Conservation (phyloP, 2,888 invertebrate species). For the Amphiduros pacificus region DNA sequence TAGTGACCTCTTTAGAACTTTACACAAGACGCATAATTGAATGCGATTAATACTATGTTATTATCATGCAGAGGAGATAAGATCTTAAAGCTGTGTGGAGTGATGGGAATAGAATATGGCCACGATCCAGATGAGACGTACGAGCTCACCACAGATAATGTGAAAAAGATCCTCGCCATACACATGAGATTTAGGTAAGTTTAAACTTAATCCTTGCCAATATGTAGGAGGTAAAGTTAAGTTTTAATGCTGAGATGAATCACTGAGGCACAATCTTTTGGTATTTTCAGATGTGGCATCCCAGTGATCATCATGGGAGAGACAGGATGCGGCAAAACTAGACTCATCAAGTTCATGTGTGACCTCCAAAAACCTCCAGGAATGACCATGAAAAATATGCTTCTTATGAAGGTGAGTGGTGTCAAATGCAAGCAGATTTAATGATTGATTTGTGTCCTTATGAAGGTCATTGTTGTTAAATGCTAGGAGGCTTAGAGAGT, state of each 20-base stretch:
- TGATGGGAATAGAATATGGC: conserved; percentile 41
- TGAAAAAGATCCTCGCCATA: conserved; percentile 55
- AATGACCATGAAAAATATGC: conserved; percentile 32
- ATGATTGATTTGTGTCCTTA: too few relatives aligned
- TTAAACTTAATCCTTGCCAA: neutral
- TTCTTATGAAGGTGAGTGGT: conserved; percentile 37
- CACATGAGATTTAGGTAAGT: conserved; percentile 53
- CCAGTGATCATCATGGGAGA: conserved; percentile 58
- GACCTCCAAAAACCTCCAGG: conserved; percentile 43
- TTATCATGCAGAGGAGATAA: conserved; percentile 26
- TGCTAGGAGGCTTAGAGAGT: too few relatives aligned
- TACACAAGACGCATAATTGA: too few relatives aligned
- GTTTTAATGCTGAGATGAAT: neutral
- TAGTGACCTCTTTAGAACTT: neutral
- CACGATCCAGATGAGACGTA: conserved; percentile 50
- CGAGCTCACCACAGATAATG: conserved; percentile 55
- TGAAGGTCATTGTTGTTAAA: too few relatives aligned
- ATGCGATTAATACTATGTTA: too few relatives aligned
- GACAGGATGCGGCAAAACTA: conserved; percentile 56
- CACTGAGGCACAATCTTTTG: too few relatives aligned
- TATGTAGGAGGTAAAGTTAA: neutral
- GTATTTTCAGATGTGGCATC: conserved; percentile 50
- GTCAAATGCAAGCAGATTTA: too few relatives aligned
- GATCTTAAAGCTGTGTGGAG: conserved; percentile 39
- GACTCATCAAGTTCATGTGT: conserved; percentile 53